Percentiles rank a stretch among this genome's conserved stretches.
phyloP scores from a whole-genome alignment of 2,888 invertebrate species.

The Calameuta pallipes region DNA sequence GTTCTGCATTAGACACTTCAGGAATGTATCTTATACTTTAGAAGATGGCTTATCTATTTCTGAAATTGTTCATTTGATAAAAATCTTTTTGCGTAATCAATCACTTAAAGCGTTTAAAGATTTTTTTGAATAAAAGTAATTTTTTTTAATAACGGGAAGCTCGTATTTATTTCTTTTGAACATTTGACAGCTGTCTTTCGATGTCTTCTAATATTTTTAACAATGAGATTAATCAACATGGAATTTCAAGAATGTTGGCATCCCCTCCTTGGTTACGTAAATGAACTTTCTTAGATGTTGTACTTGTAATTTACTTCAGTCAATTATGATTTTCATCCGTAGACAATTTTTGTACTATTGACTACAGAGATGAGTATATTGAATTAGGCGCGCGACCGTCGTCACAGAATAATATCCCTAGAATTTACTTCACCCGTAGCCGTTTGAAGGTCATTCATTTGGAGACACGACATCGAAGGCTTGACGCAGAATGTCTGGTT shows the following conservation, averaged over 20 bases:
- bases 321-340: background rate
- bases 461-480: no score
- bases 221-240: background rate
- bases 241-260: background rate
- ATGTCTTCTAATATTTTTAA: background rate
- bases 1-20: background rate
- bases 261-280: background rate
- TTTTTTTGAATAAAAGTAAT: background rate
- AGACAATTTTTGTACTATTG: background rate
- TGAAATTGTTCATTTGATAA: background rate
- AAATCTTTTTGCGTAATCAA: no score
- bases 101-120: background rate
- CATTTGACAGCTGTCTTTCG: background rate
- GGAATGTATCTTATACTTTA: background rate
- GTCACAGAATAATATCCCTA: background rate
- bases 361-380: background rate
- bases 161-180: background rate
- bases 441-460: no score
- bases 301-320: background rate
- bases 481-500: no score
- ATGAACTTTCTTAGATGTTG: background rate
- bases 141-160: background rate
- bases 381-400: background rate
- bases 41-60: background rate
- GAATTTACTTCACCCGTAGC: background rate